Evolutionary conservation across 2,797 vertebrate genomes (phyloP).

Genomic region (Fistularia tabacaria): DNA sequence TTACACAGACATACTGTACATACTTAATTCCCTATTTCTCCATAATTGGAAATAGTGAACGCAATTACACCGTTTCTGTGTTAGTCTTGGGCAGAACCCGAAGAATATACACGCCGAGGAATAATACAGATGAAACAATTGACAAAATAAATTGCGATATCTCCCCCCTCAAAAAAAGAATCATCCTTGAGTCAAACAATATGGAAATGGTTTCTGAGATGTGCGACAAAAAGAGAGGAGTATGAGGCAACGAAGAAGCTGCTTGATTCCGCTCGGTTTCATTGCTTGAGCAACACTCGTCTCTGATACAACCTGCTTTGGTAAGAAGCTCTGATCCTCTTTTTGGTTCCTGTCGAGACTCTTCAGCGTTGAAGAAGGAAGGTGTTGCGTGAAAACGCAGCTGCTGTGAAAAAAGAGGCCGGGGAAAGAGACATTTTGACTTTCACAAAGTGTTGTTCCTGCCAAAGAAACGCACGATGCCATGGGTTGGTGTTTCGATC

Average conservation of each 20-base stretch:
- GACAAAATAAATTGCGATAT: too few relatives aligned
- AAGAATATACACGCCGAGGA: too few relatives aligned
- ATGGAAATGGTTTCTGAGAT: not conserved
- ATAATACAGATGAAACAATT: too few relatives aligned
- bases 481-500: not conserved
- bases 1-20: too few relatives aligned
- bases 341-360: conserved; percentile 33
- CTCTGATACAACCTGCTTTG: conserved; percentile 43
- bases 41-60: too few relatives aligned
- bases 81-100: too few relatives aligned
- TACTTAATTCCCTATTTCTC: too few relatives aligned
- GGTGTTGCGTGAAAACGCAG: not conserved
- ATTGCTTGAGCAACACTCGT: conserved; percentile 40
- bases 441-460: not conserved
- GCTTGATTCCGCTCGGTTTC: conserved; percentile 27
- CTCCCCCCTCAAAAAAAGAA: too few relatives aligned
- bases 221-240: not conserved
- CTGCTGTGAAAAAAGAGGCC: not conserved
- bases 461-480: conserved; percentile 37
- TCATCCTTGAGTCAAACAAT: too few relatives aligned
- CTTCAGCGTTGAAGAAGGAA: conserved; percentile 8
- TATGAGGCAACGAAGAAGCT: conserved; percentile 19
- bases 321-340: conserved; percentile 48
- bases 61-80: too few relatives aligned
- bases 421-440: not conserved